Conservation (phyloP, 2,888 invertebrate species). For the Campoplex nolae region DNA sequence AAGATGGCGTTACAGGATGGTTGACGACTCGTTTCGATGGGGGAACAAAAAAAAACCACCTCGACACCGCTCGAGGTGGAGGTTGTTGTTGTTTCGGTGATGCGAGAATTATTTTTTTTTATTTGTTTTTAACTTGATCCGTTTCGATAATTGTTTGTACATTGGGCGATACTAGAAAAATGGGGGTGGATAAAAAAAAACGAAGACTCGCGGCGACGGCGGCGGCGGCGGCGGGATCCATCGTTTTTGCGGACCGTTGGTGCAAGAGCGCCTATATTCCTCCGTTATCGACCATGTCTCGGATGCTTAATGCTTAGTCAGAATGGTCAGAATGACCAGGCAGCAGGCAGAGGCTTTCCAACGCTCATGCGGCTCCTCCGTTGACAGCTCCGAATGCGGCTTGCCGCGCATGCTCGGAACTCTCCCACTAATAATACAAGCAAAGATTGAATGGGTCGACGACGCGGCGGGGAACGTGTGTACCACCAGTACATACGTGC, state of each 20-base stretch:
- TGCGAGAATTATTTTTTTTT: too few species aligned
- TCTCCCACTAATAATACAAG: conserved; percentile 16
- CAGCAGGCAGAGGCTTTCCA: not conserved
- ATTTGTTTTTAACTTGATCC: too few species aligned
- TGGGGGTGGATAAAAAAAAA: too few species aligned
- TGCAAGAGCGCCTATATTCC: too few species aligned
- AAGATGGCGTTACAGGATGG: not conserved
- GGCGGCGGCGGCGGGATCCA: not conserved
- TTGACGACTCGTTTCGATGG: not conserved
- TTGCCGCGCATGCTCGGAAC: conserved; percentile 19
- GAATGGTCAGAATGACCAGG: too few species aligned
- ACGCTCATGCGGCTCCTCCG: not conserved
- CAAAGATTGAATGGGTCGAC: conserved; percentile 16
- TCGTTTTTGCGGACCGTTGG: not conserved
- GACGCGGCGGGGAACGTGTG: not conserved
- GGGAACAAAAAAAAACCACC: too few species aligned
- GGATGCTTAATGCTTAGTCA: not conserved
- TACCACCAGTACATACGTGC: not conserved
- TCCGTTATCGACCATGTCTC: not conserved
- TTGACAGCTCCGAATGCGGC: conserved; percentile 12
- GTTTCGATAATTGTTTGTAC: too few species aligned
- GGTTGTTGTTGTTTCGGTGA: too few species aligned
- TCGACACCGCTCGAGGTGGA: too few species aligned
- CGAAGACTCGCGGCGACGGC: too few species aligned
- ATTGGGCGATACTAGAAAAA: too few species aligned